Evolutionary conservation across 2,888 invertebrate genomes (phyloP), one percentile per base, ranked within the genome.

Genomic region (Rhabditoides inermis): DNA sequence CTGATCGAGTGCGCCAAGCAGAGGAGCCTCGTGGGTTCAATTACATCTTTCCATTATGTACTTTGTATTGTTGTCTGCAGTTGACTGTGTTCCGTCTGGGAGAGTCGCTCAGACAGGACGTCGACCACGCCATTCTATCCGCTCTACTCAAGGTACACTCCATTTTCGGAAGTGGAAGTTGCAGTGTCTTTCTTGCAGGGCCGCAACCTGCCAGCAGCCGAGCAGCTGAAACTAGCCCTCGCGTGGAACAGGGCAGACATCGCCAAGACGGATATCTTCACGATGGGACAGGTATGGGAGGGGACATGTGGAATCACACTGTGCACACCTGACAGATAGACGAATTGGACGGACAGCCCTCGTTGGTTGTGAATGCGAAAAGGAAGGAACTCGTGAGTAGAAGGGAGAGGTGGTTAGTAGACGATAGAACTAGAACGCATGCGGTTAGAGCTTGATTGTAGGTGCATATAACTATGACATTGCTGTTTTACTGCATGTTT

Each of bases 171-270:
- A 32, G 10, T 32, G 35, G 35, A n/a, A 32, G 35, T 32, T 32
- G n/a, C 35, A 12, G n/a, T 12, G n/a, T 32, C 35, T 32, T n/a
- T 12, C 35, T 32, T 32, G n/a, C 35, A 12, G n/a, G n/a, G n/a
- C n/a, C n/a, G 10, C 12, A 32, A 10, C 35, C 35, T 32, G 10
- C n/a, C 35, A 32, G 10, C 35, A 32, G 35, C 35, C 15, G 71
- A 73, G 30, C 94, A 95, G 78, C 83, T 98, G 53, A 88, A 90
- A 55, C 81, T 95, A 55, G 88, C 94, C 0, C 82, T 98, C 58
- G 90, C 92, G 4, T 98, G 95, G 98, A 92, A 98, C 81, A 83
- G 95, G 48, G 92, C 92, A 32, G 98, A 98, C 78, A 92, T 98
- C 60, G 98, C 95, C 4, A 82, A 88, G 44, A 89, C 88, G 27